Conservation (phyloP, 2,888 invertebrate species). For the Hemithea aestivaria region DNA sequence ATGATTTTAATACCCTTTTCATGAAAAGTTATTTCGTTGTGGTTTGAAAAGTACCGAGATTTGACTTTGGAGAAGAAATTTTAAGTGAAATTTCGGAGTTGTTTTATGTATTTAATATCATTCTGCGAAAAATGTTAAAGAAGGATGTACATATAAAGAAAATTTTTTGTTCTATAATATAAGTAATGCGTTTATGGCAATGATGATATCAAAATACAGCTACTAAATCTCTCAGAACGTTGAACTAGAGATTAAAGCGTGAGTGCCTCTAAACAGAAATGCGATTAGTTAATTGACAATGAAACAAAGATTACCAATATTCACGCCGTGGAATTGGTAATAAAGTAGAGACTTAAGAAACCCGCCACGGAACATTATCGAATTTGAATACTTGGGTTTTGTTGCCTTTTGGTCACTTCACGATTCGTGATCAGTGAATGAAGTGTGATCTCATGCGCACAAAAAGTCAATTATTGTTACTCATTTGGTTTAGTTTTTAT, state of each 20-base stretch:
- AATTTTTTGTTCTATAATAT: too few species aligned
- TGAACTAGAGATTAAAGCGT: conserved; percentile 32
- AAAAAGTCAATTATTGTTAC: conserved; percentile 4
- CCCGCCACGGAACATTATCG: conserved; percentile 49
- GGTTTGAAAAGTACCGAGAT: neutral
- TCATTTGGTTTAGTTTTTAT: too few species aligned
- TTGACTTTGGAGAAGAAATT: too few species aligned
- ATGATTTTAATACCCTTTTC: conserved; percentile 10
- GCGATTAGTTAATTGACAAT: conserved; percentile 39
- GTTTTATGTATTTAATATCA: too few species aligned
- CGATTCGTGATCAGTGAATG: conserved; percentile 28
- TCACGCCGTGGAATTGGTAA: conserved; percentile 55
- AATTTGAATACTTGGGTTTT: conserved; percentile 30
- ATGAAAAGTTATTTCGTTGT: conserved; percentile 1
- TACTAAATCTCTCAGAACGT: conserved; percentile 24
- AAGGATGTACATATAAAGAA: too few species aligned
- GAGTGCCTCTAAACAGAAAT: conserved; percentile 30
- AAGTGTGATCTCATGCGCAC: conserved; percentile 24
- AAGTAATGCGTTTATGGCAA: conserved; percentile 12
- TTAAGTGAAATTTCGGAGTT: too few species aligned
- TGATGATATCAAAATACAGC: conserved; percentile 19
- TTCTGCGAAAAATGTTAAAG: too few species aligned
- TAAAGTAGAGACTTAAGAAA: conserved; percentile 43
- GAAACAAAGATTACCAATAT: conserved; percentile 38
- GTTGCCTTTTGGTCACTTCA: conserved; percentile 29